These are phyloP conservation scores for Acanthosepion esculentum DNA, from an alignment of 2,888 invertebrate species.

Conservation along the genomic window DNA sequence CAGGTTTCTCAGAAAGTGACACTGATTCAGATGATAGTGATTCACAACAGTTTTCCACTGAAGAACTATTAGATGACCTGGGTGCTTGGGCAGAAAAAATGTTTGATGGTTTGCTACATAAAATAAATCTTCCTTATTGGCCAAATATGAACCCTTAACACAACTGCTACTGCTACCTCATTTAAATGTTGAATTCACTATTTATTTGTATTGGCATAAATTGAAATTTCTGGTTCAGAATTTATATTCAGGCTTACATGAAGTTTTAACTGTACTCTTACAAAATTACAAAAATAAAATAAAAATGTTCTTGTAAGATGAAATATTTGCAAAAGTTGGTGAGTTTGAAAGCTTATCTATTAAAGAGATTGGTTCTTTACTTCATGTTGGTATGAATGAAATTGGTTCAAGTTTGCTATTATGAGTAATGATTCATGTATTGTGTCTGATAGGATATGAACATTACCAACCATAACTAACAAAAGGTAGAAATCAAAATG, in stretches of 20 bases:
- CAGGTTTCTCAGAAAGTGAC: neutral
- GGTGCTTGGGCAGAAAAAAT: constrained; percentile 97
- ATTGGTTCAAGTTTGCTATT: neutral
- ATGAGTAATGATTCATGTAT: neutral
- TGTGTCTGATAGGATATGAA: neutral
- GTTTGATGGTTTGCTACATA: constrained; percentile 95
- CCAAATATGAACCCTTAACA: constrained; percentile 78
- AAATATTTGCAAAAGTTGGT: neutral
- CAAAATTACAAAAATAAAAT: neutral
- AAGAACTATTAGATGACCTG: constrained; percentile 82
- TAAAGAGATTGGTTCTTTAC: too few species aligned
- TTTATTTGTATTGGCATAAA: neutral
- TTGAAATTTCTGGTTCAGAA: neutral
- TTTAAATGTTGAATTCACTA: neutral
- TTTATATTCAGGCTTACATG: neutral
- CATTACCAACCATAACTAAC: too few species aligned
- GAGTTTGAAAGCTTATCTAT: neutral
- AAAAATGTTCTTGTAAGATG: neutral
- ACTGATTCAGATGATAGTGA: constrained; percentile 36
- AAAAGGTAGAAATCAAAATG: too few species aligned
- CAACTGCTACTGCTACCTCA: neutral
- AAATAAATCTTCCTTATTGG: constrained; percentile 98
- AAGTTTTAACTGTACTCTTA: too few species aligned
- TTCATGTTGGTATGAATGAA: neutral
- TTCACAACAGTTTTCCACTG: constrained; percentile 51